Base-by-base conservation (phyloP, 2,888 invertebrate genomes). In the Chaitophorus viminalis region DNA sequence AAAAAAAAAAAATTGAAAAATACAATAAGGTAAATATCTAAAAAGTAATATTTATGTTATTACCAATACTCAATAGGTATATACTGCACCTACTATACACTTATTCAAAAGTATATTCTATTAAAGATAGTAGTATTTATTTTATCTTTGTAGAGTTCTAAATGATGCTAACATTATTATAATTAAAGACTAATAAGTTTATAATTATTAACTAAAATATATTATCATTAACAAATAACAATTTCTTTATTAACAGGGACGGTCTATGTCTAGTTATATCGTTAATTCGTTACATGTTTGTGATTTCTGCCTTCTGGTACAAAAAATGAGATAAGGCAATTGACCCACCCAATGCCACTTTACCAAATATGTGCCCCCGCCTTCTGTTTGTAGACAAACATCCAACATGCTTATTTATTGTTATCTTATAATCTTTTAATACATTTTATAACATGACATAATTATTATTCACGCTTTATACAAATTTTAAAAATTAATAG, bases 101-200 rank as follows among this genome's bases (percentile, higher is more conserved):
- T 60, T 25, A 21, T 4, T 25, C 3, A 60, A 60, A 60, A 60
- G 25, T 60, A 25, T 21, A 46, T 46, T 46, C 46, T 14, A 46
- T 46, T 46, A 1, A 14, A 25, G 25, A 60, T 25, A 60, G 60
- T 21, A 25, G 0, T 9, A 29, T 65, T 77, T 11, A n/a, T n/a
- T 78, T 33, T 78, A 60, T 79, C 36, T 79, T 65, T 29, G 18
- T 79, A 79, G 65, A 18, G 18, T 79, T 79, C 17, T 54, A 54
- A 18, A 54, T 78, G 46, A 46, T 1, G 46, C 6, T 46, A 9
- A 46, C 9, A 33, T n/a, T 79, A 60, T n/a, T 6, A 5, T 46
- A 46, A 9, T 9, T 46, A 36, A n/a, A n/a, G n/a, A n/a, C n/a
- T n/a, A n/a, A n/a, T n/a, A n/a, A n/a, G n/a, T n/a, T n/a, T n/a